These are phyloP conservation scores for Eustalomyia histrio DNA, from an alignment of 2,888 invertebrate genomes.

Conservation along the genomic window DNA sequence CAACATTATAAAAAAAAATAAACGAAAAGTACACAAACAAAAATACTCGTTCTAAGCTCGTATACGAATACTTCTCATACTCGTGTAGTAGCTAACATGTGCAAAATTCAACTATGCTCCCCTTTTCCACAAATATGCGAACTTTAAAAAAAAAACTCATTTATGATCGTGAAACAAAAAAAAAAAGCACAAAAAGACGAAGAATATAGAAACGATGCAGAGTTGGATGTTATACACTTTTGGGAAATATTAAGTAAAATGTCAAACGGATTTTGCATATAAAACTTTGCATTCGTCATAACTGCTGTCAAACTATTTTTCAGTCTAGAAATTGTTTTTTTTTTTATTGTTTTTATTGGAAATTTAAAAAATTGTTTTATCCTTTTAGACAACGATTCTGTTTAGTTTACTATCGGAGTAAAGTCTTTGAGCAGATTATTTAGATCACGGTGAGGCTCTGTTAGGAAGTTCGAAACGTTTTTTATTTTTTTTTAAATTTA, in stretches of 20 bases:
- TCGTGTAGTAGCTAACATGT: conserved; percentile 26
- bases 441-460: too few relatives aligned
- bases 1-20: conserved; percentile 20
- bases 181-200: conserved; percentile 18
- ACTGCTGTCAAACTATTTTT: too few relatives aligned
- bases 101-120: conserved; percentile 14
- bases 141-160: conserved; percentile 21
- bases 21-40: neutral
- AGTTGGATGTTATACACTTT: conserved; percentile 16
- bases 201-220: conserved; percentile 20
- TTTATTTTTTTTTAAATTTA: too few relatives aligned
- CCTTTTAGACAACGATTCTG: too few relatives aligned
- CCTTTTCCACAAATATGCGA: neutral
- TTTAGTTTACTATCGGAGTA: too few relatives aligned
- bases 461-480: too few relatives aligned
- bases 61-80: conserved; percentile 11
- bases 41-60: conserved; percentile 16
- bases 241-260: neutral
- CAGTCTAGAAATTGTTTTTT: too few relatives aligned
- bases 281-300: too few relatives aligned
- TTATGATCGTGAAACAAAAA: conserved; percentile 25
- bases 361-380: too few relatives aligned
- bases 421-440: too few relatives aligned
- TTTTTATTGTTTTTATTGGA: too few relatives aligned
- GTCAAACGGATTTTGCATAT: too few relatives aligned